Evolutionary conservation across 2,113 vertebrate species (phyloP).

Genomic region (Tachysurus vachellii): DNA sequence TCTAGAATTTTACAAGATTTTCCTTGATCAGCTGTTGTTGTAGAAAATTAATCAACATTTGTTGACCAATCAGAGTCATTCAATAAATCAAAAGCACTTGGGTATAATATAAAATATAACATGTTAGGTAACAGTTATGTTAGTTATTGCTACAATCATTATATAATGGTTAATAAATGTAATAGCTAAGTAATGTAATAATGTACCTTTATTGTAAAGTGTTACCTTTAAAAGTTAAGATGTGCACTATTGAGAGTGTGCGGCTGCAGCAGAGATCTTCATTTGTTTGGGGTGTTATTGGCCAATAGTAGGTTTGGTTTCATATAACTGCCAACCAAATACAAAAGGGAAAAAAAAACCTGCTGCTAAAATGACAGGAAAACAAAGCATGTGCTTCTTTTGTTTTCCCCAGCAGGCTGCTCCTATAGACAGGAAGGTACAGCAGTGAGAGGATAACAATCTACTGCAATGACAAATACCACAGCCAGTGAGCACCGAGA

Average conservation of each 20-base stretch:
- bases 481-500: constrained; percentile 26
- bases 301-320: not conserved
- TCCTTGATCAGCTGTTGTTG: too few relatives aligned
- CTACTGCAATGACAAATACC: constrained; percentile 45
- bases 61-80: not conserved
- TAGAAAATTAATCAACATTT: not conserved
- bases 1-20: not conserved
- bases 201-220: not conserved
- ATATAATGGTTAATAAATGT: not conserved
- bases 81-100: not conserved
- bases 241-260: not conserved
- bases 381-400: constrained; percentile 43
- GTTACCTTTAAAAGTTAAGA: not conserved
- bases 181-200: not conserved
- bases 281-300: not conserved
- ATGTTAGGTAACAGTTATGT: not conserved
- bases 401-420: constrained; percentile 39
- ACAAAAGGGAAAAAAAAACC: constrained; percentile 15
- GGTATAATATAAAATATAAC: too few relatives aligned
- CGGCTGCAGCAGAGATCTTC: not conserved
- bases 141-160: not conserved
- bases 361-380: constrained; percentile 38
- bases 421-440: constrained; percentile 27
- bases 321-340: not conserved
- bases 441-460: constrained; percentile 43